Base-by-base conservation (phyloP, 2,888 invertebrate species). In the Pinctada fucata region DNA sequence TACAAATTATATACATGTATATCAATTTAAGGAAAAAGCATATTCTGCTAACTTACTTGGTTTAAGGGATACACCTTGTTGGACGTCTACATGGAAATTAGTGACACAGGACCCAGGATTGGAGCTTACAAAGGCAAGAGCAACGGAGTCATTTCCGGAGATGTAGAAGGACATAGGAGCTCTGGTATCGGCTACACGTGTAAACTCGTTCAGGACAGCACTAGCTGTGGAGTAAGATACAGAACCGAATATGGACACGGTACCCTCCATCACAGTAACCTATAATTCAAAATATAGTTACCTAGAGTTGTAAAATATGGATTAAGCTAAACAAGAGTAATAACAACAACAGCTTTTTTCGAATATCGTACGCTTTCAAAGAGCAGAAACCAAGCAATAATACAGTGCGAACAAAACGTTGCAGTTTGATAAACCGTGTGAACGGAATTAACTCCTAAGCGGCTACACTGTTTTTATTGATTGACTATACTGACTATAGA, bases 161-260 rank as follows among this genome's bases (percentile, higher is more conserved):
- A 85, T 70, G 76, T 79, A 84, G 49, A 85, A 72, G 31, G 82
- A 75, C 58, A 82, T 76, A 10, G 81, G 75, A 3, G 71, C 69
- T 16, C 31, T 64, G 47, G 65, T 65, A 5, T 67, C 72, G 16
- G 82, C 78, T 3, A 78, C 76, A 10, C 80, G 75, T 45, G 72
- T 75, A 72, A 85, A 85, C 10, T 79, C 79, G 45, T 82, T 83
- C 2, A 84, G 78, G 1, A 81, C 82, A 5, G 79, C 67, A 76
- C 77, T 85, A 8, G 86, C 86, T n/a, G 79, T 76, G 16, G 83
- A 81, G 49, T 75, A 76, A 6, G 80, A 72, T 51, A 82, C 78
- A 2, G 86, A 84, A 0, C 86, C 88, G 74, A 80, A 88, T 1
- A 87, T 78, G n/a, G 80, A 68, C 5, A 86, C 80, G 1, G 68